phyloP scores from a whole-genome alignment of 2,888 invertebrate species.

The Caenorhabditis sp. region DNA sequence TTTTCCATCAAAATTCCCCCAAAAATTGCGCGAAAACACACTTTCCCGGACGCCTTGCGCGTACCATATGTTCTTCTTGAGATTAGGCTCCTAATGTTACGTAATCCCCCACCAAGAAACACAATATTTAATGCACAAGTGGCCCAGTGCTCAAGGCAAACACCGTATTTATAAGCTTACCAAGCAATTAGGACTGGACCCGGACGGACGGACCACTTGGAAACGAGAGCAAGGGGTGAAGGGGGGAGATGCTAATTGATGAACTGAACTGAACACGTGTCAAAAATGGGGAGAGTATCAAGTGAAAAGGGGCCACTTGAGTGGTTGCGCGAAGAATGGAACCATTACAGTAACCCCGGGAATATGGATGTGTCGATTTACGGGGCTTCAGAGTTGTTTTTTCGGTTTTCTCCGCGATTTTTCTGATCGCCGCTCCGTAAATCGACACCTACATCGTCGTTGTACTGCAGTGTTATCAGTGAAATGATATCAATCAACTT shows the following conservation, averaged over 20 bases:
- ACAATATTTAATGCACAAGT: constrained; percentile 63
- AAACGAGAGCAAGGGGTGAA: too few species aligned
- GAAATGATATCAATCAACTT: too few species aligned
- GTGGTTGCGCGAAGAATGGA: too few species aligned
- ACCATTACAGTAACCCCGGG: too few species aligned
- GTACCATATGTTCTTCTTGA: constrained; percentile 39
- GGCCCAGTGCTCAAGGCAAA: constrained; percentile 18
- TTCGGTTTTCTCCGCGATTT: too few species aligned
- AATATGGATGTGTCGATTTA: too few species aligned
- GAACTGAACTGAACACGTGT: constrained; percentile 30
- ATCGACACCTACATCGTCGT: too few species aligned
- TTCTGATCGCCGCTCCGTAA: too few species aligned
- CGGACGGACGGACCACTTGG: constrained; percentile 9
- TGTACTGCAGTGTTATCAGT: too few species aligned
- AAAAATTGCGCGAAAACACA: constrained; percentile 44
- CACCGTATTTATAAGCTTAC: constrained; percentile 55
- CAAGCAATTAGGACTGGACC: constrained; percentile 40
- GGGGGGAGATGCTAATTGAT: constrained; percentile 35
- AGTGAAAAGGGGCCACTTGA: constrained; percentile 21
- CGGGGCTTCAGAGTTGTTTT: too few species aligned
- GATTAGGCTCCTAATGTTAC: constrained; percentile 46
- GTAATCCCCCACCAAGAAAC: constrained; percentile 44
- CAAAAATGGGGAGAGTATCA: background rate
- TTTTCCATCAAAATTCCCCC: too few species aligned
- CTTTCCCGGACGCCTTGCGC: background rate